Base-by-base conservation (phyloP, 2,113 vertebrate genomes). In the Bungarus multicinctus region DNA sequence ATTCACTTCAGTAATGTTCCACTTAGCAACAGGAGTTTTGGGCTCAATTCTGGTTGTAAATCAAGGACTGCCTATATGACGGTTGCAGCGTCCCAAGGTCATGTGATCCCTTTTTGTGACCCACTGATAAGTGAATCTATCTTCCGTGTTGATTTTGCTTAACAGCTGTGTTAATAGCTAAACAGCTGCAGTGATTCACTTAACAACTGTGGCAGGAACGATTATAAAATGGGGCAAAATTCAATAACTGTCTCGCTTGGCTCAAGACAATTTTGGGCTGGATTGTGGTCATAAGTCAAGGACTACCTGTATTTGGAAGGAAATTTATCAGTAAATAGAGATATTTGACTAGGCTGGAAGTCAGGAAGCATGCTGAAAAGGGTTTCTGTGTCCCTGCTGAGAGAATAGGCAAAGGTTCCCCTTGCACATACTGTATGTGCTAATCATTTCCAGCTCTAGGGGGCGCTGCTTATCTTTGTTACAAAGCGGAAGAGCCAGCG, bases 401-500 rank as follows among this genome's bases (percentile, higher is more conserved):
- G 60, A n/a, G 30, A 23, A 50, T 50, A 50, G 47, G 47, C 8
- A 8, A 50, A 50, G 6, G 47, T 47, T 47, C 47, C 47, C 47
- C 47, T 47, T 1, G 1, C 47, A 47, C 47, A 47, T 8, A n/a
- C n/a, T n/a, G n/a, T n/a, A 47, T 47, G 47, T 50, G 8, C 47
- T 1, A 10, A 8, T 50, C 8, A 1, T 50, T 50, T 7, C 47
- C 1, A 1, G 8, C 47, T 10, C 47, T 50, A 9, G 0, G 8
- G 8, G 47, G 5, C 45, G 4, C 5, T 47, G 45, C 45, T 47
- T 0, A 47, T 6, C 45, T 47, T 5, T 6, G 45, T 6, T 47
- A 47, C 45, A 47, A 47, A 47, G 45, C 45, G 0, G 5, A 50
- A 50, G 47, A 50, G 47, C 47, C 47, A 50, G 47, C 8, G 8